Evolutionary conservation across 1,140 invertebrate genomes (phyloP), one percentile per base, ranked within the genome.

Genomic region (Hylaeus anthracinus): DNA sequence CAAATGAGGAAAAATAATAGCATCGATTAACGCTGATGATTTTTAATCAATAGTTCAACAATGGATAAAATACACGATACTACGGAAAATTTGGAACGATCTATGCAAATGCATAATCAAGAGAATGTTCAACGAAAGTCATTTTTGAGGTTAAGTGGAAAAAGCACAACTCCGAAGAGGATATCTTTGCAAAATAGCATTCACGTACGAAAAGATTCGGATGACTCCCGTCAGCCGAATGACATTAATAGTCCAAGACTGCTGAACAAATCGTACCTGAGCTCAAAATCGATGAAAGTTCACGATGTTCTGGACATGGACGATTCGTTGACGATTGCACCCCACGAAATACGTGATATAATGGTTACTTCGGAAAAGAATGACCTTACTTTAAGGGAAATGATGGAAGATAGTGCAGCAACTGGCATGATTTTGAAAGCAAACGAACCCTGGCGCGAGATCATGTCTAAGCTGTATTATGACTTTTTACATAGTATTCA

Each of bases 401-500:
- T 93, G 83, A 93, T 94, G 91, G 91, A 91, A 53, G 91, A 93
- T 51, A 91, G 92, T 53, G 86, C 92, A 8, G 84, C 92, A 5
- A 93, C 94, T 1, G 94, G 94, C 10, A 88, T 92, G 39, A 92
- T 94, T 64, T 86, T 95, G 55, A 94, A 93, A 85, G 84, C 89
- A 0, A 90, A 91, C 26, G 90, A 93, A 65, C 93, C 94, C 15
- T 94, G 94, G 94, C 91, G 92, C 53, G 91, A 93, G 70, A 93
- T 93, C 26, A 90, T 93, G 8, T 93, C 95, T 43, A 93, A 93
- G 65, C 90, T 96, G 3, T 95, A 94, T 82, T 90, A 94, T 15
- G 94, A 95, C 71, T 96, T 96, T 83, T 91, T 95, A 65, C 94
- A 95, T 72, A 94, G 94, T 14, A 86, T 95, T 5, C 95, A 96